Percentiles rank a stretch among this genome's conserved stretches.
Evolutionary conservation across 2,888 invertebrate species (phyloP).

Genomic region (Scelioninae gen. 1): DNA sequence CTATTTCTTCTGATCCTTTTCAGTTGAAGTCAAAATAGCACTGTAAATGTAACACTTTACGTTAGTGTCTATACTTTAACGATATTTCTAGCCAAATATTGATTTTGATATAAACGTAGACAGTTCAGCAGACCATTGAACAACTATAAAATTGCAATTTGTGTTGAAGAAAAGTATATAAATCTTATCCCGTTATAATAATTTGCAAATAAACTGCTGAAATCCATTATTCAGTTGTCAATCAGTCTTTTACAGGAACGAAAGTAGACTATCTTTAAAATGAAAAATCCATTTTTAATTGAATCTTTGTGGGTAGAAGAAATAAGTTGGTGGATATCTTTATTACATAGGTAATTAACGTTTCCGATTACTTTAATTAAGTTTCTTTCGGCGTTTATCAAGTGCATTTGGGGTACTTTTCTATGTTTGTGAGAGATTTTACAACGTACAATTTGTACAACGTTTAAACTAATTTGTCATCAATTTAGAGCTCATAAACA

Average conservation of each 20-base stretch:
- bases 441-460: slow-evolving; percentile 4
- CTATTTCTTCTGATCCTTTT: background rate
- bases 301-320: background rate
- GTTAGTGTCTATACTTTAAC: background rate
- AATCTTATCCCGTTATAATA: slow-evolving; percentile 4
- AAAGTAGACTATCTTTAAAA: background rate
- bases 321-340: slow-evolving; percentile 5
- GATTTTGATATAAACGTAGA: slow-evolving; percentile 17
- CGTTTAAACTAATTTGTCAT: slow-evolving; percentile 7
- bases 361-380: slow-evolving; percentile 6
- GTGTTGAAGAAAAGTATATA: background rate
- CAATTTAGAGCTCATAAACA: background rate
- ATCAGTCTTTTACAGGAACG: background rate
- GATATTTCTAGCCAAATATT: background rate
- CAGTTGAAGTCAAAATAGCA: background rate
- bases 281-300: slow-evolving; percentile 5
- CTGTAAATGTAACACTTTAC: slow-evolving; percentile 8
- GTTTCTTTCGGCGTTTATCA: slow-evolving; percentile 4
- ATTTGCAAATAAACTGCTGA: background rate
- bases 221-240: slow-evolving; percentile 1
- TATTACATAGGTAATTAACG: slow-evolving; percentile 10
- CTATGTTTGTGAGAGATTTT: slow-evolving; percentile 1
- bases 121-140: background rate
- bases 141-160: background rate
- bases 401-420: background rate